A percentile compares a stretch with the other conserved stretches of the same genome.
Conservation (phyloP, 2,888 invertebrate species). For the Perithous albicinctus region DNA sequence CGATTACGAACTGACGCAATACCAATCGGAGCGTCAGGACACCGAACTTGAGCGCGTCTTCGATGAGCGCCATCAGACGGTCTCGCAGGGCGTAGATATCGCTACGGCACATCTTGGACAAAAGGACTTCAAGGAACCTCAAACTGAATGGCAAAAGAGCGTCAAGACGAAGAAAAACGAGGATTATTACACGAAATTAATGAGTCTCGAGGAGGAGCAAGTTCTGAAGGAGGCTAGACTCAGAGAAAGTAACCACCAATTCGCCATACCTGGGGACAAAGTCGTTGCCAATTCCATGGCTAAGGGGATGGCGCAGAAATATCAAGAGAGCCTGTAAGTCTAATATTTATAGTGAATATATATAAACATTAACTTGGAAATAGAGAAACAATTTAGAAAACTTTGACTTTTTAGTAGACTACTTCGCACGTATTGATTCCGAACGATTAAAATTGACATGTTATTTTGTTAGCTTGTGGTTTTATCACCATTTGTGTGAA, state of each 20-base stretch:
- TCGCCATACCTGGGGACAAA: conserved; percentile 94
- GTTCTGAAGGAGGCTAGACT: conserved; percentile 92
- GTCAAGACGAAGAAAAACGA: conserved; percentile 93
- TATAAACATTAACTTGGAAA: neutral
- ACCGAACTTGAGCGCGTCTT: conserved; percentile 95
- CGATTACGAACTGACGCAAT: conserved; percentile 93
- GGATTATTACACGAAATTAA: conserved; percentile 93
- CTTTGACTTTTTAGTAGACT: too few relatives aligned
- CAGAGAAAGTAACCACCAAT: conserved; percentile 92
- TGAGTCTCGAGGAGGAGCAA: conserved; percentile 94
- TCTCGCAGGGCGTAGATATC: conserved; percentile 88
- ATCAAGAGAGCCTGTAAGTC: conserved; percentile 94
- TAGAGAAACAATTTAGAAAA: neutral
- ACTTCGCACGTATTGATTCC: neutral
- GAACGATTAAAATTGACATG: neutral
- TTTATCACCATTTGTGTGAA: neutral
- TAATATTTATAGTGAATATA: neutral
- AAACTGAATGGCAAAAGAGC: conserved; percentile 94
- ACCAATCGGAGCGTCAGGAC: conserved; percentile 93
- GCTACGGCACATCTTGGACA: conserved; percentile 86
- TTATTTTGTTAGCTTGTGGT: neutral
- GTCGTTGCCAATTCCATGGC: conserved; percentile 91
- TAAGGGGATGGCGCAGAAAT: conserved; percentile 95
- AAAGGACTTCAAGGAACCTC: conserved; percentile 90
- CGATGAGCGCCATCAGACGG: conserved; percentile 91